Evolutionary conservation across 2,888 invertebrate genomes (phyloP).

Genomic region (Drosophila sordidula): DNA sequence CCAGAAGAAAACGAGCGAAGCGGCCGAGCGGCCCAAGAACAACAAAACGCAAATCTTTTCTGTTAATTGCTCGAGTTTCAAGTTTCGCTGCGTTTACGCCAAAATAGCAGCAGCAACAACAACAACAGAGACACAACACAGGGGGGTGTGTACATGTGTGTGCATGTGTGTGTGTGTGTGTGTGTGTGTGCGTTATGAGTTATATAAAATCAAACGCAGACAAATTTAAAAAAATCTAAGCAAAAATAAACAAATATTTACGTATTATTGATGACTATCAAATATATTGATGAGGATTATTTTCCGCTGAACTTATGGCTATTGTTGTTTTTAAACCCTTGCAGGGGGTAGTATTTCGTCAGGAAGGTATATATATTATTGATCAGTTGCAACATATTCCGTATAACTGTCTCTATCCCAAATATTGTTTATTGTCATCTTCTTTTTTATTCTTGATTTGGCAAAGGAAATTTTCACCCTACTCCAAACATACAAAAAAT

Average conservation of each 20-base stretch:
- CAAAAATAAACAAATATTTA: constrained; percentile 3
- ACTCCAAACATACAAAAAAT: too few species aligned
- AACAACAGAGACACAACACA: constrained; percentile 16
- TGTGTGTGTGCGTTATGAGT: background rate
- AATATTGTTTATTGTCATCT: too few species aligned
- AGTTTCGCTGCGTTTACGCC: constrained; percentile 50
- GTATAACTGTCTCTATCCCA: too few species aligned
- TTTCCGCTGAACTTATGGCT: background rate
- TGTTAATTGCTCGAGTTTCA: constrained; percentile 58
- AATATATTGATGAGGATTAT: constrained; percentile 5
- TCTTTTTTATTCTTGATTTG: too few species aligned
- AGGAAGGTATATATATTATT: too few species aligned
- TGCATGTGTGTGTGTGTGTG: background rate
- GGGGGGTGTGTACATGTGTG: background rate
- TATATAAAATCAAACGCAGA: constrained; percentile 30
- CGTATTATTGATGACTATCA: constrained; percentile 3
- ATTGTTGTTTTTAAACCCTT: too few species aligned
- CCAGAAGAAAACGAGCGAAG: constrained; percentile 39
- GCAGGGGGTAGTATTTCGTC: too few species aligned
- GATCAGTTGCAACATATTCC: too few species aligned
- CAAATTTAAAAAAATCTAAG: background rate
- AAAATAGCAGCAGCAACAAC: constrained; percentile 10
- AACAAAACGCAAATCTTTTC: constrained; percentile 58
- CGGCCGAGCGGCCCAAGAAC: constrained; percentile 34
- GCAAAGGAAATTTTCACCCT: too few species aligned